Evolutionary conservation across 2,113 vertebrate genomes (phyloP).

Genomic region (Piprites chloris): DNA sequence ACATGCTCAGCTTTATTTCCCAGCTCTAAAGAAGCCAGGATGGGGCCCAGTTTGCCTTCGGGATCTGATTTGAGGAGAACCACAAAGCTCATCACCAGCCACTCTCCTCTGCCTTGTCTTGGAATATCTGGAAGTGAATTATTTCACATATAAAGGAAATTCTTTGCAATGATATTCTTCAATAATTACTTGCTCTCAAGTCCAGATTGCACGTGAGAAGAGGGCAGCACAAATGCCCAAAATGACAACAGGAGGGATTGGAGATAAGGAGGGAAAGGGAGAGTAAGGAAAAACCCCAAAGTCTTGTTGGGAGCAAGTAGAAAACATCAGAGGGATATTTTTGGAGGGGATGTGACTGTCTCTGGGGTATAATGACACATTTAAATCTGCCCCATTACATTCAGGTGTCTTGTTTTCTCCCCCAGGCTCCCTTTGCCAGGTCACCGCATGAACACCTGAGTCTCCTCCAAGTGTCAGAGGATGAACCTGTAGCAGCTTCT

Average conservation of each 20-base stretch:
- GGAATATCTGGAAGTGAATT: neutral
- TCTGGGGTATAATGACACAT: rapidly evolving
- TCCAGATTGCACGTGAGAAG: neutral
- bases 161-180: neutral
- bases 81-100: neutral
- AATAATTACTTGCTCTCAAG: neutral
- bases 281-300: neutral
- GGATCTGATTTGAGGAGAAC: neutral
- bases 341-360: neutral
- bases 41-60: neutral
- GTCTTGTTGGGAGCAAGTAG: neutral
- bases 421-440: neutral
- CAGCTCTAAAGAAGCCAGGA: neutral
- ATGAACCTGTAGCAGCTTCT: neutral
- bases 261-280: neutral
- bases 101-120: neutral
- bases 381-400: neutral
- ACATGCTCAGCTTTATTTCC: neutral
- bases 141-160: neutral
- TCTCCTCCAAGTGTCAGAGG: neutral
- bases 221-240: neutral
- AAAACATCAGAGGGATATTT: neutral
- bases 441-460: neutral
- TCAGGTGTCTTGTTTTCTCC: neutral
- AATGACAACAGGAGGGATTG: neutral